Base-by-base conservation (phyloP, 2,113 vertebrate genomes). In the Leptocoma aspasia region DNA sequence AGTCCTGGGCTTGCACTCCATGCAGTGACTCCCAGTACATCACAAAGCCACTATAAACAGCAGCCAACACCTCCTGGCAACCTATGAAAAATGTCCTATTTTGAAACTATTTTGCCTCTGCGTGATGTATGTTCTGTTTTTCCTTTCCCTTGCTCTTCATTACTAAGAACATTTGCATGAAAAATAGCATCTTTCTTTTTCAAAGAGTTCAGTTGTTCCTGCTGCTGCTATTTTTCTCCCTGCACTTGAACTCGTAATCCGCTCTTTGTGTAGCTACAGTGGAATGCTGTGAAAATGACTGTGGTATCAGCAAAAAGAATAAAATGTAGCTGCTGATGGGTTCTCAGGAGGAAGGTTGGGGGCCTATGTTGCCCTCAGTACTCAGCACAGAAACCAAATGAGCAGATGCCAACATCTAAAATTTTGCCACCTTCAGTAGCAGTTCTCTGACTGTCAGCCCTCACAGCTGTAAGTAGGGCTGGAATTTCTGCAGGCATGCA, bases 131-230 rank as follows among this genome's bases (percentile, higher is more conserved):
- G 79, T 81, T 90, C 69, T 94, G 80, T 84, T 93, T 94, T 94
- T 91, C 47, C 73, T 94, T 84, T 94, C 83, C 83, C 50, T 89
- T 5, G 1, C 73, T 93, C 95, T 92, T 95, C 90, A 61, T 96
- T 94, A 96, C 88, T 81, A 75, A 61, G 63, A 83, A 42, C 82
- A 96, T 95, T 96, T 97, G 95, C 95, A 96, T 96, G 94, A 96
- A 95, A 96, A 96, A 96, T 91, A 61, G 50, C 89, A 85, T 47
- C 70, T 57, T 71, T 88, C 50, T 86, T 57, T 87, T 86, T 91
- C 77, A 79, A 33, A 89, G 95, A 94, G 80, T 96, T 96, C 92
- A 65, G 17, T 80, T 72, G 19, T 56, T 91, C 86, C 80, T 92
- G 70, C 93, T 68, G 78, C 73, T 95, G 61, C 69, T 57, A 12